Base-by-base conservation (phyloP, 1,140 invertebrate species). In the Oryctes rhinoceros region DNA sequence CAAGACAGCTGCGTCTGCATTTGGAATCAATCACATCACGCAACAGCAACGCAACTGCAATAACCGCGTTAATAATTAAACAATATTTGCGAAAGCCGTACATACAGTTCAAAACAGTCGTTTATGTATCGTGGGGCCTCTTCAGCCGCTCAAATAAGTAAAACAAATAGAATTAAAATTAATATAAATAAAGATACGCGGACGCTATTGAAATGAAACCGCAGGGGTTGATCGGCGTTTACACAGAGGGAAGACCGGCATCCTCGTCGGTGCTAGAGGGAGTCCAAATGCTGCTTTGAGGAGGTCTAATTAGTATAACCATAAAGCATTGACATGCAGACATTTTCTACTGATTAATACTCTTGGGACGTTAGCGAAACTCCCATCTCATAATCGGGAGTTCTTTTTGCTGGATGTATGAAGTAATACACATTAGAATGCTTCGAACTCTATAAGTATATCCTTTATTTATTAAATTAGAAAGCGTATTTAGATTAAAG, bases 101-200 rank as follows among this genome's bases (percentile, higher is more conserved):
- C 49, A 13, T n/a, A n/a, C n/a, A n/a, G n/a, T 53, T 53, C 49
- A 30, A 30, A 30, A 30, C 24, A 30, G 24, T 30, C 24, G 24
- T 30, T 2, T 53, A 10, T 53, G 13, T 53, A 15, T 53, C 11
- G n/a, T 4, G 49, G 11, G 49, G n/a, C 49, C 53, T 59, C 53
- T 59, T 59, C 53, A 59, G 0, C n/a, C 15, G 13, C 2, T 15
- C 18, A 18, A 82, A 79, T 81, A 82, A 81, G 78, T 75, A 82
- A 82, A 81, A 82, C 80, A 82, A 82, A 82, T 78, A 80, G 81
- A 81, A 82, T 82, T 82, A 82, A 82, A 82, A 81, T 82, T 82
- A 80, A 82, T 82, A 82, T 79, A 82, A 82, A 82, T 80, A 82
- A 67, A 79, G 74, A 78, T 71, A 77, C 15, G n/a, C 79, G 15